Base-by-base conservation (phyloP, 2,113 vertebrate species). In the Dicrurus megarhynchus region DNA sequence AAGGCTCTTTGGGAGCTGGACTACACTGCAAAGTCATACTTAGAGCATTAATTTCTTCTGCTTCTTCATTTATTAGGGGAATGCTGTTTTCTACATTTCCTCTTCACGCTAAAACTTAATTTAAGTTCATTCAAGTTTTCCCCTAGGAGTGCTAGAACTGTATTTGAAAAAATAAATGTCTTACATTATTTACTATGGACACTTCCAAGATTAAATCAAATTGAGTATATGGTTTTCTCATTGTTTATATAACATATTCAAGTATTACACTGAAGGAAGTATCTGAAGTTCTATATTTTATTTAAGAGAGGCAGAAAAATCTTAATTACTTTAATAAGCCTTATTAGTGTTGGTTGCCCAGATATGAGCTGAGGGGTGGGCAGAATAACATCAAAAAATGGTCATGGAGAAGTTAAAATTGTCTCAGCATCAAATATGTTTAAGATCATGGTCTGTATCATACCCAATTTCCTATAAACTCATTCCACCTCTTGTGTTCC, bases 341-440 rank as follows among this genome's bases (percentile, higher is more conserved):
- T 35, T 47, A 13, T 20, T 19, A 33, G 1, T 9, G 5, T 64
- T 70, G 6, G 5, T 68, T 70, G 14, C 10, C 18, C 32, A 70
- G 27, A 63, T 67, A 32, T 39, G 5, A 84, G 23, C 39, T 6
- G 3, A 13, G 17, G 9, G 10, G 0, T 3, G 13, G 2, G 3
- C 13, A 68, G 37, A 84, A 64, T 55, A 55, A 47, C 12, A 59
- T 17, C n/a, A 49, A 20, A 59, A 64, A 79, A 69, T 4, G 1
- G 2, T 39, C 11, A 49, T 13, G 4, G 32, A 83, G 19, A 83
- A 71, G 10, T 44, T 44, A 68, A 69, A 85, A 35, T 80, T 52
- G 5, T 60, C 41, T 93, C 67, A 60, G 26, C 11, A 16, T 53
- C 53, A 76, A 39, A 42, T 35, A 50, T 1, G 0, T 14, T 11